These are phyloP conservation scores for Smithornis capensis DNA, from an alignment of 2,113 vertebrate species.

Conservation along the genomic window DNA sequence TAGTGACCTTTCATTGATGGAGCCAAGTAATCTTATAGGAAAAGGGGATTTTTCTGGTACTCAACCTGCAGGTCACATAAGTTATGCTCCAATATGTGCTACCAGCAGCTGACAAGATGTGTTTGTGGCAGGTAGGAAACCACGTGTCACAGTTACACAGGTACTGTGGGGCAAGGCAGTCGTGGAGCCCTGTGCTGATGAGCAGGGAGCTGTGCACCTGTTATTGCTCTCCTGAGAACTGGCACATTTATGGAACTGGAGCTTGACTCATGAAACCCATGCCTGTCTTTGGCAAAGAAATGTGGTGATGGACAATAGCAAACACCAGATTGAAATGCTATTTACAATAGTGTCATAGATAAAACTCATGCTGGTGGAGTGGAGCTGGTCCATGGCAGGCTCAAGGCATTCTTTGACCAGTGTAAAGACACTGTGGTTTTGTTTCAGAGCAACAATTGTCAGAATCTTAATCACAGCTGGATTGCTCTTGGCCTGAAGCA, in stretches of 20 bases:
- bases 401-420: background rate
- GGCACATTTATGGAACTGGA: background rate
- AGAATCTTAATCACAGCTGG: background rate
- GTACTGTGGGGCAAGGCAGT: background rate
- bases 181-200: fast-evolving
- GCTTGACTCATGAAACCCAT: background rate
- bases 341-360: background rate
- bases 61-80: fast-evolving
- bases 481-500: conserved; percentile 23
- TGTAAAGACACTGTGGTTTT: background rate
- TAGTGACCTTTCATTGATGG: background rate
- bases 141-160: fast-evolving
- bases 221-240: background rate
- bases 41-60: background rate
- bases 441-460: background rate
- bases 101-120: background rate
- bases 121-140: background rate
- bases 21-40: background rate
- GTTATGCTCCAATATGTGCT: background rate
- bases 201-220: background rate
- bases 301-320: background rate
- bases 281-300: background rate
- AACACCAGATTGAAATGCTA: background rate
- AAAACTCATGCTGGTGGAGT: background rate
- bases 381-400: background rate